phyloP scores from a whole-genome alignment of 2,888 invertebrate genomes.

The Eumerus sabulonum region DNA sequence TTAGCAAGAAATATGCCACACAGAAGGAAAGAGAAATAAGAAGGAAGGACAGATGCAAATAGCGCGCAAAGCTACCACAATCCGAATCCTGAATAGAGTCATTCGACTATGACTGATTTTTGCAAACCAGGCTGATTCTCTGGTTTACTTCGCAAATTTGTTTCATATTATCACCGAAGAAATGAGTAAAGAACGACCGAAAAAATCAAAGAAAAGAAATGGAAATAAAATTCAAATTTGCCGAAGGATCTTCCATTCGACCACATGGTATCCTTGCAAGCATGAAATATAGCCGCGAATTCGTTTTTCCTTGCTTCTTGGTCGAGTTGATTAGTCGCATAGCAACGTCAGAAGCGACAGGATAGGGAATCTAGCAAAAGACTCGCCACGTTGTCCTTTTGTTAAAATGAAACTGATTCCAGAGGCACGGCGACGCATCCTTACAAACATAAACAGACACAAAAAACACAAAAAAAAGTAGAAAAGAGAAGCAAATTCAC shows the following conservation, averaged over 20 bases:
- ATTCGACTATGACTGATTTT: conserved; percentile 64
- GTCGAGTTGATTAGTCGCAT: too few relatives aligned
- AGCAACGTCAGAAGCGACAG: too few relatives aligned
- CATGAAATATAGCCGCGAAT: conserved; percentile 27
- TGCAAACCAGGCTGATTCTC: too few relatives aligned
- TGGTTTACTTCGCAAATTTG: conserved; percentile 53
- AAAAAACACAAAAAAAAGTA: not conserved
- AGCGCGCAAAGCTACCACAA: conserved; percentile 50
- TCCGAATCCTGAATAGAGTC: conserved; percentile 45
- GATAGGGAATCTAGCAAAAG: too few relatives aligned
- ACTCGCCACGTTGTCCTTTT: conserved; percentile 4
- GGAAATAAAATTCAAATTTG: conserved; percentile 62
- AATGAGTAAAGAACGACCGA: conserved; percentile 14
- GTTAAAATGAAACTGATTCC: conserved; percentile 36
- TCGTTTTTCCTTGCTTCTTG: too few relatives aligned
- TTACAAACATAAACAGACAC: not conserved
- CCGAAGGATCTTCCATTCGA: conserved; percentile 38
- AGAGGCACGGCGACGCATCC: conserved; percentile 23
- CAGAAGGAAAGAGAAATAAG: conserved; percentile 8
- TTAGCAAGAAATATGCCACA: conserved; percentile 19
- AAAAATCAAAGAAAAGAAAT: conserved; percentile 24
- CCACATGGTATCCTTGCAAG: conserved; percentile 40
- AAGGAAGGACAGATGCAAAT: conserved; percentile 49
- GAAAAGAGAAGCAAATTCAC: conserved; percentile 30
- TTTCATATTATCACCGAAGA: conserved; percentile 57